Conservation (phyloP, 92 coral and sea anemone genomes). For the Umimayanthus chanpuru region DNA sequence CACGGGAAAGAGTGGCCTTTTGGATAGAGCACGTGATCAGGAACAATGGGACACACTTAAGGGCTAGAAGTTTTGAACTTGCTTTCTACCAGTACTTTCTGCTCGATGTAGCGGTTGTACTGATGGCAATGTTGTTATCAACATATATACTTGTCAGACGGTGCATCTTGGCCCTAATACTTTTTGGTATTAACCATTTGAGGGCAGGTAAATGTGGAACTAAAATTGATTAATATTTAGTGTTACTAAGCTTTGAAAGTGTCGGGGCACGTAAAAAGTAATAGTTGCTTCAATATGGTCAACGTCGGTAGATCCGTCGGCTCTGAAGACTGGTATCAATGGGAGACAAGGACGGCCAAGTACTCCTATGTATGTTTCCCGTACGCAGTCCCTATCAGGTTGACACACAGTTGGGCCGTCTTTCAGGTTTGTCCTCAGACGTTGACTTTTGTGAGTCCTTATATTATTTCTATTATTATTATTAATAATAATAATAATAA, state of each 20-base stretch:
- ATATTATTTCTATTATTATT: too few relatives aligned
- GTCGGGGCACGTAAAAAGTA: neutral
- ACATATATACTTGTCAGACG: neutral
- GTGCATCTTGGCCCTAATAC: neutral
- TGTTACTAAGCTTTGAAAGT: too few relatives aligned
- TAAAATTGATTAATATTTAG: neutral
- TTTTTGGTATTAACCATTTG: neutral
- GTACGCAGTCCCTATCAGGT: too few relatives aligned
- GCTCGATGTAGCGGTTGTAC: neutral
- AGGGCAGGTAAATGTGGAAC: neutral
- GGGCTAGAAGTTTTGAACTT: constrained; percentile 30
- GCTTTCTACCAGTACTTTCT: constrained; percentile 38
- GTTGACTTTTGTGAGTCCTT: too few relatives aligned
- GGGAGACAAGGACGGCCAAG: too few relatives aligned
- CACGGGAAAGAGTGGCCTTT: constrained; percentile 21
- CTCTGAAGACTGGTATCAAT: too few relatives aligned
- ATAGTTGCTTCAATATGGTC: too few relatives aligned
- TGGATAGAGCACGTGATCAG: constrained; percentile 46
- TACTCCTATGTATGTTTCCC: too few relatives aligned
- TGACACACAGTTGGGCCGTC: too few relatives aligned
- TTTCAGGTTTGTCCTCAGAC: too few relatives aligned
- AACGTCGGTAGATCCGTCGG: too few relatives aligned
- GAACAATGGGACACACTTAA: constrained; percentile 28
- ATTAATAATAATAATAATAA: too few relatives aligned
- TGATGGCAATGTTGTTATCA: neutral